Evolutionary conservation across 2,888 invertebrate species (phyloP), one percentile per base, ranked within the genome.

Genomic region (Laothoe populi): DNA sequence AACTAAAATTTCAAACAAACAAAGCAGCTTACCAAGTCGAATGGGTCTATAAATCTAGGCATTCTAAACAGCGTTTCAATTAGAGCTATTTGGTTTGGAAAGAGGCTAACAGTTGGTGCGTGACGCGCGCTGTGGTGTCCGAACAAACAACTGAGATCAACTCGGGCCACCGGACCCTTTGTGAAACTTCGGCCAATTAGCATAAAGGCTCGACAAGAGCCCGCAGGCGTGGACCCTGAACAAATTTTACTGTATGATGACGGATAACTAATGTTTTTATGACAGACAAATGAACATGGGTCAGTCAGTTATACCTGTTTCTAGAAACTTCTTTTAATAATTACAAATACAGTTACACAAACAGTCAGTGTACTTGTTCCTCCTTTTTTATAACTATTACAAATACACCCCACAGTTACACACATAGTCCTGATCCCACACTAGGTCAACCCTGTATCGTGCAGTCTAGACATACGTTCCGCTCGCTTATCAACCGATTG

Each of bases 181-280:
- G 75, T 71, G 63, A 63, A 74, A 77, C 75, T 75, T 73, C 62
- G 60, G 62, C 68, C 67, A 72, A 77, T 79, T 79, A 75, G 72
- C 78, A 79, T 78, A 78, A 74, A 72, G 71, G 69, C 68, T 71
- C 66, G 69, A 66, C 71, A 66, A 63, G 68, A 60, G 59, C 42
- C 59, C 57, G 60, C 26, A 35, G 58, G 63, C 35, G 53, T 59
- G 38, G 57, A 60, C 63, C 57, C 49, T 19, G 46, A 60, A 58
- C 62, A 59, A 58, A 60, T 45, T 61, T 59, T 48, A 64, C 42
- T 45, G 45, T 40, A 40, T 42, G 46, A 0, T 42, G 16, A 46
- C 46, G 49, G 40, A 8, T 60, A 61, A 59, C 60, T 58, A 31
- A 48, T 35, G 11, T 19, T 63, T 61, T 19, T 49, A 26, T 38